Evolutionary conservation across 2,797 vertebrate species (phyloP).

Genomic region (Periparus ater): DNA sequence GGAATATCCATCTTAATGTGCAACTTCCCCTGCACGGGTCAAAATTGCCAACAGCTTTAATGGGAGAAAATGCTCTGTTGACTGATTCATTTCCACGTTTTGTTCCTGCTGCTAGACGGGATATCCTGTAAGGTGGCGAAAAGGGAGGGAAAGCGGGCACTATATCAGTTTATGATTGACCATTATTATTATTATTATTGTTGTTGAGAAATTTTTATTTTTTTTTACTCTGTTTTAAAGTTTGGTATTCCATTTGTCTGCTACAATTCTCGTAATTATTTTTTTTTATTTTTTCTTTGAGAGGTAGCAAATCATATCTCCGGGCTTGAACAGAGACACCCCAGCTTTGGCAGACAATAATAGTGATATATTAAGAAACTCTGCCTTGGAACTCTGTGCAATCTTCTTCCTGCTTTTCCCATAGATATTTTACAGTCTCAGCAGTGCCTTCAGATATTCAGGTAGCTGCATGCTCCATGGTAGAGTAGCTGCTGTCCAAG

Average conservation of each 20-base stretch:
- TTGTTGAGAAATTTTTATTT: conserved; percentile 36
- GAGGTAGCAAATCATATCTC: conserved; percentile 42
- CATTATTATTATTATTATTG: conserved; percentile 65
- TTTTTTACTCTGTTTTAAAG: conserved; percentile 48
- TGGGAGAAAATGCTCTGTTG: conserved; percentile 80
- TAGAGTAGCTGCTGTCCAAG: not conserved
- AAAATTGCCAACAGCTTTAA: conserved; percentile 78
- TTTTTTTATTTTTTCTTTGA: not conserved
- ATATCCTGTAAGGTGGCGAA: conserved; percentile 81
- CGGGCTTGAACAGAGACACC: not conserved
- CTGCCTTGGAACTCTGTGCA: conserved; percentile 40
- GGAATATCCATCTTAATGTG: conserved; percentile 77
- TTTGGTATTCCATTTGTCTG: conserved; percentile 54
- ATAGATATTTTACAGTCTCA: conserved; percentile 16
- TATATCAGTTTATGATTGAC: conserved; percentile 75
- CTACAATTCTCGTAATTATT: conserved; percentile 36
- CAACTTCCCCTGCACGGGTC: conserved; percentile 77
- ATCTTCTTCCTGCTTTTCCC: conserved; percentile 53
- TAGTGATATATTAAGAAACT: conserved; percentile 50
- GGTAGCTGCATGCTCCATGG: not conserved
- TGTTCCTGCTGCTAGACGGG: conserved; percentile 83
- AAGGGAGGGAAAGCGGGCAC: conserved; percentile 72
- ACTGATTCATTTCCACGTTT: conserved; percentile 86
- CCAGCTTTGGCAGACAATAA: conserved; percentile 36
- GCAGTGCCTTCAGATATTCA: conserved; percentile 14